These are phyloP conservation scores for Sebastes minor DNA, from an alignment of 2,797 vertebrate species.

Conservation along the genomic window DNA sequence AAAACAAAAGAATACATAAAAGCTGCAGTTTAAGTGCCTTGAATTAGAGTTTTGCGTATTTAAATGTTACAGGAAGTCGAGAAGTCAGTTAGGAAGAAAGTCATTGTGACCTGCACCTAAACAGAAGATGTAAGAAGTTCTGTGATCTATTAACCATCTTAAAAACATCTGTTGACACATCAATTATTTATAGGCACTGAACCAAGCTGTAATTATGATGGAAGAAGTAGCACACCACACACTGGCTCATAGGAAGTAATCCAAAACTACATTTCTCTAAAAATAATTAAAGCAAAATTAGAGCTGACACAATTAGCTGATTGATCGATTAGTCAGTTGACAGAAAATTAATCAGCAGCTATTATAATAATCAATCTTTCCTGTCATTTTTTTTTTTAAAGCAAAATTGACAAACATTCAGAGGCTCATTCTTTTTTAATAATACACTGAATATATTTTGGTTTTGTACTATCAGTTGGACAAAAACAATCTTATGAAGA, in stretches of 20 bases:
- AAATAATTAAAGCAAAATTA: neutral
- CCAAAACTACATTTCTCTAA: neutral
- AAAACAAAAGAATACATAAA: slow-evolving; percentile 36
- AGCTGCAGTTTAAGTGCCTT: slow-evolving; percentile 19
- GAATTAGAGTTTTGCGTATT: slow-evolving; percentile 29
- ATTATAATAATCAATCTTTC: neutral
- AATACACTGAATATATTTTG: neutral
- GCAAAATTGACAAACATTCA: neutral
- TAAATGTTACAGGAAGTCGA: neutral
- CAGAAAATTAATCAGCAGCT: neutral
- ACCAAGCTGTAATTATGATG: slow-evolving; percentile 12
- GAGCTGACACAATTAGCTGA: neutral
- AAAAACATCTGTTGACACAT: slow-evolving; percentile 36
- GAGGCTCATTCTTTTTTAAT: neutral
- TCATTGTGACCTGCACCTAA: slow-evolving; percentile 1
- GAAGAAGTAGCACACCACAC: neutral
- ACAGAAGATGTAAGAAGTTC: slow-evolving; percentile 3
- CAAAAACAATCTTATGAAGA: neutral
- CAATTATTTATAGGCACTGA: slow-evolving; percentile 14
- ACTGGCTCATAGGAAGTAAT: neutral
- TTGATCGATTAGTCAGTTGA: neutral
- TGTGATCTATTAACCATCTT: slow-evolving; percentile 19
- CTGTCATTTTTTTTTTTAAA: neutral
- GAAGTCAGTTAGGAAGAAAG: neutral
- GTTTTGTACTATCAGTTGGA: too few relatives aligned